Percentiles rank a stretch among this genome's conserved stretches.
These are phyloP conservation scores for Schizothorax lantsangensis DNA, from an alignment of 2,797 vertebrate species.

Conservation along the genomic window DNA sequence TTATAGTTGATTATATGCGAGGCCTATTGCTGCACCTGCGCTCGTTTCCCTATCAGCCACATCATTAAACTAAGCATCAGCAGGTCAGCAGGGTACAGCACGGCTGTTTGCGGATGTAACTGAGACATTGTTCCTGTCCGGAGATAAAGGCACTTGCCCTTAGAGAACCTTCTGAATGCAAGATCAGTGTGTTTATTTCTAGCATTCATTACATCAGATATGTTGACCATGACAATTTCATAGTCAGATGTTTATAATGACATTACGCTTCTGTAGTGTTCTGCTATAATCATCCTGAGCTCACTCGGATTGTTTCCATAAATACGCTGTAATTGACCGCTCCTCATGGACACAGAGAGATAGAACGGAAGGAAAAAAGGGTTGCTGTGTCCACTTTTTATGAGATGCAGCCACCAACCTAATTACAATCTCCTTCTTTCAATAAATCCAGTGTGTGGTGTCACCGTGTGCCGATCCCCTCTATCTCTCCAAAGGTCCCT, in stretches of 20 bases:
- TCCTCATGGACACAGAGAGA: conserved; percentile 41
- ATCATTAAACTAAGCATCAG: conserved; percentile 52
- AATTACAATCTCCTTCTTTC: conserved; percentile 53
- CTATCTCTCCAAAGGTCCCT: conserved; percentile 47
- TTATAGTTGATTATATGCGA: conserved; percentile 36
- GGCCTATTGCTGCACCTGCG: conserved; percentile 4
- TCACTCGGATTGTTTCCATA: conserved; percentile 26
- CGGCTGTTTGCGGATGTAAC: conserved; percentile 37
- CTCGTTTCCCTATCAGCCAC: conserved; percentile 20
- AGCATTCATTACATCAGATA: background rate
- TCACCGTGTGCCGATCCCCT: background rate
- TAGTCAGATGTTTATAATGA: conserved; percentile 42
- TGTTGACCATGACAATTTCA: conserved; percentile 26
- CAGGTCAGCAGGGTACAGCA: conserved; percentile 17
- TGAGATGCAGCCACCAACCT: conserved; percentile 46
- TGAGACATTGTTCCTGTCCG: conserved; percentile 41
- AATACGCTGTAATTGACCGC: conserved; percentile 34
- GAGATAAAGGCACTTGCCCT: conserved; percentile 44
- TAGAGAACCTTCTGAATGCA: conserved; percentile 25
- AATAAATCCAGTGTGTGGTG: conserved; percentile 29
- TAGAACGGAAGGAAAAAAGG: background rate
- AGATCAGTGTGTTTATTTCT: background rate
- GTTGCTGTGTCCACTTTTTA: conserved; percentile 40
- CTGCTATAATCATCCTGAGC: background rate
- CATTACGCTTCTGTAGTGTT: conserved; percentile 29